Base-by-base conservation (phyloP, 2,113 vertebrate genomes). In the Apaloderma vittatum region DNA sequence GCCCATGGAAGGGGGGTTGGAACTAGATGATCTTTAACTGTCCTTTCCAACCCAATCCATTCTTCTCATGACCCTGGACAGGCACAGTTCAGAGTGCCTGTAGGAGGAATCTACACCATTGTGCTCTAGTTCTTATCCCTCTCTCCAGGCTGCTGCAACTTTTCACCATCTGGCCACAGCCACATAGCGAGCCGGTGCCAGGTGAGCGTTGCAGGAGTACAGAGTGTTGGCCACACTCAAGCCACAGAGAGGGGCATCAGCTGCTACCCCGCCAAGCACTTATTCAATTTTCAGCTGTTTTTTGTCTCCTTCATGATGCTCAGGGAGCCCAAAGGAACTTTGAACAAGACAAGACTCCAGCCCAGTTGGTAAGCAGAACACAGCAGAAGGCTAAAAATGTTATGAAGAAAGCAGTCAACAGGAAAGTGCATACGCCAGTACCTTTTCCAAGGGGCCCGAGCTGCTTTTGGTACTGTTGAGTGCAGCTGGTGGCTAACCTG, bases 181-280 rank as follows among this genome's bases (percentile, higher is more conserved):
- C 27, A 8, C 1, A 2, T 8, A 27, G 15, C 83, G n/a, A 45
- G 8, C 29, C 0, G 0, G 7, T 23, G 22, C 14, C 51, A 71
- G 74, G n/a, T 51, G 24, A 29, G 15, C 0, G 0, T 8, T 71
- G 51, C 52, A 71, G 15, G 20, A 85, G 36, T 15, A 40, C 24
- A 40, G 23, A 4, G 0, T 20, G 23, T 7, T 40, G 43, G n/a
- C 15, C 67, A 48, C 22, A 12, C 15, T 49, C 8, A 4, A 55
- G 34, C 43, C 59, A 51, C 0, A 2, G 15, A 8, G 6, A 3
- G 0, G 1, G 8, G 49, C 8, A 3, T 19, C 54, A 67, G 16
- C 5, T 73, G 43, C 2, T 6, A 34, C n/a, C n/a, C 65, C 70
- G 19, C 16, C 46, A 78, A 93, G n/a, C n/a, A 67, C 34, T 90